Evolutionary conservation across 2,797 vertebrate genomes (phyloP).

Genomic region (Poeciliopsis paucimaculata): DNA sequence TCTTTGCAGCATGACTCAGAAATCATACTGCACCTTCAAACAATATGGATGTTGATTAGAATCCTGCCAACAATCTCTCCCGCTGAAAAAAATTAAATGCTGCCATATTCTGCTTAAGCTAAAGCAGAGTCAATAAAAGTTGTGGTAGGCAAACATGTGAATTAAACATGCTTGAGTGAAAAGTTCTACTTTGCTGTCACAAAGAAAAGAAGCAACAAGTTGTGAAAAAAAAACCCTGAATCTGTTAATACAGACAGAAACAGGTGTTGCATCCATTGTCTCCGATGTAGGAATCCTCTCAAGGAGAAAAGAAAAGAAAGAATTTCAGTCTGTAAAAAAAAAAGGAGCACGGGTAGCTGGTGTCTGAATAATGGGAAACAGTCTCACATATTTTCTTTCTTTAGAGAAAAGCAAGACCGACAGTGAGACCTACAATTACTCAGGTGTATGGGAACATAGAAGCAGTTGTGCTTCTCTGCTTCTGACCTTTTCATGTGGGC

Average conservation of each 20-base stretch:
- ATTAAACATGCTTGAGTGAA: constrained; percentile 1
- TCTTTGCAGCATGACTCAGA: constrained; percentile 1
- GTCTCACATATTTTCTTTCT: neutral
- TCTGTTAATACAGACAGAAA: constrained; percentile 23
- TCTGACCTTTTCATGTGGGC: constrained; percentile 49
- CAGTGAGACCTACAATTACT: constrained; percentile 5
- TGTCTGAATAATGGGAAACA: neutral
- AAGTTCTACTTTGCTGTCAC: neutral
- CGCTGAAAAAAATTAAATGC: neutral
- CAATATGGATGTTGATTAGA: neutral
- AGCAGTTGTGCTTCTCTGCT: constrained; percentile 15
- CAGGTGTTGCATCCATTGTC: constrained; percentile 19
- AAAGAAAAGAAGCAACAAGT: neutral
- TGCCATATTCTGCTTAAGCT: constrained; percentile 3
- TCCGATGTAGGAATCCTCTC: constrained; percentile 8
- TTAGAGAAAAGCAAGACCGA: neutral
- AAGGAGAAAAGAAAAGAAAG: neutral
- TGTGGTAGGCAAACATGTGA: neutral
- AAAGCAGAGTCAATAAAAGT: too few relatives aligned
- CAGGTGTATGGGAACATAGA: neutral
- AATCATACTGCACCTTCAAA: constrained; percentile 5
- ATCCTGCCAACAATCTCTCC: neutral
- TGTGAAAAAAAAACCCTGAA: neutral
- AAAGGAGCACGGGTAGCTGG: neutral
- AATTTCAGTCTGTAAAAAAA: neutral